Percentiles rank a stretch among this genome's conserved stretches.
These are phyloP conservation scores for Hippocampus abdominalis DNA, from an alignment of 2,113 vertebrate species.

Conservation along the genomic window DNA sequence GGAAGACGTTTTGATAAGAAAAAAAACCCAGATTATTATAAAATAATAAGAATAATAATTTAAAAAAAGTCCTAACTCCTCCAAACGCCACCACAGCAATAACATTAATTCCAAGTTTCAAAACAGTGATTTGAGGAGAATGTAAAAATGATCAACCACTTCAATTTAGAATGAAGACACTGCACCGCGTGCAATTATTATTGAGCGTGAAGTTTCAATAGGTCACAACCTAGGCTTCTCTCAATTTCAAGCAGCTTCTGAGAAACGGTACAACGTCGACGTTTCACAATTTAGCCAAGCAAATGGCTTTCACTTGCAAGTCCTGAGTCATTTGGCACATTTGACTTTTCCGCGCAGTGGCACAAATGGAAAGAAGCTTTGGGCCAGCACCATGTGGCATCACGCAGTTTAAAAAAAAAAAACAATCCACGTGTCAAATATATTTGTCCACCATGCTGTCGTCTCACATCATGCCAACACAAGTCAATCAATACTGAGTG, in stretches of 20 bases:
- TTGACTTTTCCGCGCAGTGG: conserved; percentile 5
- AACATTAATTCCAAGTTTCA: not conserved
- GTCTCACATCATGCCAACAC: conserved; percentile 13
- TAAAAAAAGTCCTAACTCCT: conserved; percentile 1
- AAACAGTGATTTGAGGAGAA: conserved; percentile 1
- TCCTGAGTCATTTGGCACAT: conserved; percentile 58
- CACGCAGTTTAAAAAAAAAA: not conserved
- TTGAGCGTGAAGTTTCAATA: not conserved
- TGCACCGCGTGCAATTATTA: not conserved
- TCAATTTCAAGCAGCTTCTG: conserved; percentile 12
- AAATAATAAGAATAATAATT: no score
- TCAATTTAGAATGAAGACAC: not conserved
- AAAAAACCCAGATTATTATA: not conserved
- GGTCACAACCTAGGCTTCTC: conserved; percentile 9
- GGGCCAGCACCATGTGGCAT: conserved; percentile 1
- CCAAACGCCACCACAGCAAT: not conserved
- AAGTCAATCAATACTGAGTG: conserved; percentile 52
- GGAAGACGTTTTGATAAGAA: conserved; percentile 41
- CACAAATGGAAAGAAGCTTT: conserved; percentile 16
- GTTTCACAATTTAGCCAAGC: conserved; percentile 18
- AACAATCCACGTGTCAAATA: not conserved
- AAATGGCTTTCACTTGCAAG: conserved; percentile 18
- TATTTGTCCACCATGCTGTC: not conserved
- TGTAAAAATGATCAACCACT: conserved; percentile 10
- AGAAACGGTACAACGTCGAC: conserved; percentile 11